phyloP scores from a whole-genome alignment of 2,797 vertebrate genomes.

The Hemitrygon akajei region DNA sequence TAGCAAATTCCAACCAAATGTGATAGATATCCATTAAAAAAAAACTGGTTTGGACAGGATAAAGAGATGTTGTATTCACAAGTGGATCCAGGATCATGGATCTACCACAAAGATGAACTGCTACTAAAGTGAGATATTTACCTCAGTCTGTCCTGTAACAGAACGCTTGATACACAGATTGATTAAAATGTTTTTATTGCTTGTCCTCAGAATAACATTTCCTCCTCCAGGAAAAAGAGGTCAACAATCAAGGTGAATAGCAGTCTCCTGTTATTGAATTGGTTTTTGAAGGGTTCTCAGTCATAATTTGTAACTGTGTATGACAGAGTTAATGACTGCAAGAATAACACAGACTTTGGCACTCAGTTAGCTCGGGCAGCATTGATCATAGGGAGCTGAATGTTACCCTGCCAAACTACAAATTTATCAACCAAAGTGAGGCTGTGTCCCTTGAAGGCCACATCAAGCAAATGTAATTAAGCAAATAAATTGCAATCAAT shows the following conservation, averaged over 20 bases:
- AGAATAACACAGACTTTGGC: neutral
- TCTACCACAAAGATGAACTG: no score
- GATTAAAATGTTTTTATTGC: neutral
- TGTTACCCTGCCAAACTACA: neutral
- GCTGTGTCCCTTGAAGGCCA: neutral
- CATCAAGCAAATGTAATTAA: neutral
- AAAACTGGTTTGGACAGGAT: no score
- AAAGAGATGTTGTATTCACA: no score
- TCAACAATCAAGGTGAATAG: neutral
- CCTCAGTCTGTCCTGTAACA: neutral
- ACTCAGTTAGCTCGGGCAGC: neutral
- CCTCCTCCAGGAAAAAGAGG: neutral
- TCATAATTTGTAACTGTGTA: neutral
- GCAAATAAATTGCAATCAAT: neutral
- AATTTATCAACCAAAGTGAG: neutral
- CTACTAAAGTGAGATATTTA: neutral
- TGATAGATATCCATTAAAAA: no score
- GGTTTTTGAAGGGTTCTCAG: neutral
- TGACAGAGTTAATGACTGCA: neutral
- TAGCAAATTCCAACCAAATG: no score
- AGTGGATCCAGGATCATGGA: no score
- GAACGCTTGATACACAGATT: neutral
- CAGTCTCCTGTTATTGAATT: neutral
- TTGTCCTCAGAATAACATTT: neutral
- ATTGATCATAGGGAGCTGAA: neutral